Conservation (phyloP, 2,797 vertebrate genomes). For the Eulemur albifrons region DNA sequence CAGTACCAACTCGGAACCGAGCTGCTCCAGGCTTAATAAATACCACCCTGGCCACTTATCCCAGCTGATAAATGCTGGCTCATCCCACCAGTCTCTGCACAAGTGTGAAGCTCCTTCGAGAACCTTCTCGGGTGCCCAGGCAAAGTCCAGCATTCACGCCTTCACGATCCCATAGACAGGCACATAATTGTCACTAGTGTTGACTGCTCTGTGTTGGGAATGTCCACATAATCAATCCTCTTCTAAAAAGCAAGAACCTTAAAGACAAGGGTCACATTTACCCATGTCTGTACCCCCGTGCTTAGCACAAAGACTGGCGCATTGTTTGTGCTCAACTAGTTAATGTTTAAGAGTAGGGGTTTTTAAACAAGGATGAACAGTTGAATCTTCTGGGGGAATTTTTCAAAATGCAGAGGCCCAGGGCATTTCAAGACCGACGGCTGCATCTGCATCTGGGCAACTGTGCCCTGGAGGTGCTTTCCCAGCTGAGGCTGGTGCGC, state of each 20-base stretch:
- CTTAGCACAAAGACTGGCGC: background rate
- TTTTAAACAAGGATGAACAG: background rate
- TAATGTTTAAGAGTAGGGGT: background rate
- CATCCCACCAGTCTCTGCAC: background rate
- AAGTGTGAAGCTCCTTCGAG: background rate
- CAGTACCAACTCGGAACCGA: background rate
- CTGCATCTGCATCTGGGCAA: background rate
- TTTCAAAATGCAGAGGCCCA: background rate
- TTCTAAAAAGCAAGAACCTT: background rate
- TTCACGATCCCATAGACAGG: fast-evolving
- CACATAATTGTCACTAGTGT: fast-evolving
- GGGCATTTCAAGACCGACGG: background rate
- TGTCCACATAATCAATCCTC: background rate
- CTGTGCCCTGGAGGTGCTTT: background rate
- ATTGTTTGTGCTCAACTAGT: background rate
- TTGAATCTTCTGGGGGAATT: background rate
- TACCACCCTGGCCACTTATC: background rate
- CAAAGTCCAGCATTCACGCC: background rate
- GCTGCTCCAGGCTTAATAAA: background rate
- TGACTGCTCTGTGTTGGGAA: background rate
- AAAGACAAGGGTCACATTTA: background rate
- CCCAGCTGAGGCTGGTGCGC: no score
- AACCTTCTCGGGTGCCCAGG: background rate
- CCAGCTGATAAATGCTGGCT: background rate
- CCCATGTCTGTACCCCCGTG: background rate